Evolutionary conservation across 1,140 invertebrate genomes (phyloP), one percentile per base, ranked within the genome.

Genomic region (Bombus balteatus): DNA sequence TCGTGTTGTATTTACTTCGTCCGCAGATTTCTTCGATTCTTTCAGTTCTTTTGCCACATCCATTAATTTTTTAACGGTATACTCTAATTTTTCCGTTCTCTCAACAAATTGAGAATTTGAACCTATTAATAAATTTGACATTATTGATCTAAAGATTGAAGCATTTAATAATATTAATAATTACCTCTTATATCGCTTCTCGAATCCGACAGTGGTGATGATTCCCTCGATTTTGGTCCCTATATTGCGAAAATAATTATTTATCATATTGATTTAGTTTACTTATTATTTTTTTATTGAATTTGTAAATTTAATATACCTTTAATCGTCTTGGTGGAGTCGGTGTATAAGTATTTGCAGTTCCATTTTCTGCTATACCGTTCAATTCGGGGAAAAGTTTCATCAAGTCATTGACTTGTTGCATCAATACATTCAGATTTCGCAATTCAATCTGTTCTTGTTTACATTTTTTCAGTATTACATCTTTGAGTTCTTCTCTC

Each of bases 361-460:
- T 89, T 83, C 93, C 92, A 28, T 88, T 91, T 25, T 94, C 91
- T 85, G 83, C 87, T 88, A 91, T 87, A 88, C 86, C 93, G 88
- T 91, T 93, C 28, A 97, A 92, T 75, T 97, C 97, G 0, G 97
- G 97, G 83, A 97, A 97, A 65, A 97, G 95, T 92, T 97, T 97
- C 83, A 97, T 96, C 57, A 98, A 93, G 86, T 97, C 97, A 70
- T 98, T 97, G 18, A 98, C 97, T 86, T 98, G 97, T 92, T 97
- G 96, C 81, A 98, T 92, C n/a, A 98, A 93, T 82, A 96, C 95
- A 81, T 96, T 96, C 37, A 98, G 95, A 83, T 96, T 96, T 84
- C 96, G 96, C 57, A 97, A 96, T 87, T 97, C 96, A 59, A 96
- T 96, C 90, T 96, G 94, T 73, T 97, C 96, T 53, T 95, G 92